Percentiles rank a stretch among this genome's conserved stretches.
Conservation (phyloP, 2,113 vertebrate species). For the Leiothrix lutea region DNA sequence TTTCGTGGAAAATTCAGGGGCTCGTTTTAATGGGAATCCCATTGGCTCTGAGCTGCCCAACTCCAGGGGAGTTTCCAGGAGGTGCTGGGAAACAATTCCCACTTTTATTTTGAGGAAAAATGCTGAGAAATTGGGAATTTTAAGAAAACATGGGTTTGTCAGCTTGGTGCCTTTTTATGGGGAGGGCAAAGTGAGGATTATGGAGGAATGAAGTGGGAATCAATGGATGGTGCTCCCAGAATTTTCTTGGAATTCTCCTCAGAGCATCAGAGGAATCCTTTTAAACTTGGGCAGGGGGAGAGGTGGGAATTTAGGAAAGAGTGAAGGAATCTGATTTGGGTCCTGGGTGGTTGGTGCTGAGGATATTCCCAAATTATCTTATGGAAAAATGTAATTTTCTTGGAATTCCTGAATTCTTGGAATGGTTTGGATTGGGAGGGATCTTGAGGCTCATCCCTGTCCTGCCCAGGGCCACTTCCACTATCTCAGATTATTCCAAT, state of each 20-base stretch:
- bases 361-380: neutral
- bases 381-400: neutral
- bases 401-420: neutral
- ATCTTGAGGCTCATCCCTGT: too few species aligned
- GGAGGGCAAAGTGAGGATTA: neutral
- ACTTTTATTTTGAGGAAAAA: neutral
- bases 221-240: neutral
- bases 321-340: neutral
- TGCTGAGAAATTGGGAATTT: neutral
- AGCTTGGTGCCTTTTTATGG: neutral
- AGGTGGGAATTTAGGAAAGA: neutral
- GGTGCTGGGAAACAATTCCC: fast-evolving
- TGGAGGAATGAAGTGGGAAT: neutral
- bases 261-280: neutral
- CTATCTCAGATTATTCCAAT: neutral
- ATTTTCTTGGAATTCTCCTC: neutral
- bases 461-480: too few species aligned
- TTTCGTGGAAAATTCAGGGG: neutral
- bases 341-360: neutral
- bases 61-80: neutral
- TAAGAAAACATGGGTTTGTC: neutral
- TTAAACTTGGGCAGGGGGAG: too few species aligned
- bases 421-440: neutral
- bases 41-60: neutral
- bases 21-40: neutral